Base-by-base conservation (phyloP, 2,888 invertebrate species). In the Emmelina monodactyla region DNA sequence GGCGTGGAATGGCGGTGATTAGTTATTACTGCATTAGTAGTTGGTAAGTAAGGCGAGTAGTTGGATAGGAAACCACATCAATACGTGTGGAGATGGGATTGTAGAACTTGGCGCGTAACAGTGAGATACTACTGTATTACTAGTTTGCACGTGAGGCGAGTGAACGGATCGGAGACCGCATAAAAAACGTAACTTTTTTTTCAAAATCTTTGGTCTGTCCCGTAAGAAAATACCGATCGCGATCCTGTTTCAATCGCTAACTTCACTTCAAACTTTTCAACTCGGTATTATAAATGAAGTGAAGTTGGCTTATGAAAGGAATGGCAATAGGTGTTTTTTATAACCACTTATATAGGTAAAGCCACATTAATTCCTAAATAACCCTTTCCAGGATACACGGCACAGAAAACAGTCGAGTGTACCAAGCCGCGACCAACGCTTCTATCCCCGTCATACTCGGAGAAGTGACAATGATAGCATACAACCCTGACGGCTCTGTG, bases 31-130 rank as follows among this genome's bases (percentile, higher is more conserved):
- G n/a, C n/a, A n/a, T n/a, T n/a, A n/a, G n/a, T n/a, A n/a, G n/a
- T n/a, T n/a, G n/a, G n/a, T n/a, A n/a, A n/a, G n/a, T n/a, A n/a
- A n/a, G n/a, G n/a, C n/a, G n/a, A n/a, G n/a, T n/a, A n/a, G n/a
- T n/a, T n/a, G n/a, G n/a, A n/a, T n/a, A n/a, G n/a, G n/a, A n/a
- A n/a, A n/a, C 76, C 0, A 41, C 56, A 13, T 71, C 76, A 0
- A 63, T 62, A 10, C 50, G 55, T 0, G 67, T 70, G 28, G 71
- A 64, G 60, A 62, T n/a, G 72, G 71, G 0, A 41, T 70, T 0
- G 58, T 75, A 0, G 76, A 76, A 16, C 37, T 72, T 0, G 76
- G 75, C 0, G 76, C 71, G 1, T 76, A 75, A 41, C n/a, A n/a
- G n/a, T n/a, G n/a, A n/a, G n/a, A n/a, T n/a, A n/a, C n/a, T n/a